phyloP scores from a whole-genome alignment of 1,140 invertebrate genomes.

The Drosophila nasuta region DNA sequence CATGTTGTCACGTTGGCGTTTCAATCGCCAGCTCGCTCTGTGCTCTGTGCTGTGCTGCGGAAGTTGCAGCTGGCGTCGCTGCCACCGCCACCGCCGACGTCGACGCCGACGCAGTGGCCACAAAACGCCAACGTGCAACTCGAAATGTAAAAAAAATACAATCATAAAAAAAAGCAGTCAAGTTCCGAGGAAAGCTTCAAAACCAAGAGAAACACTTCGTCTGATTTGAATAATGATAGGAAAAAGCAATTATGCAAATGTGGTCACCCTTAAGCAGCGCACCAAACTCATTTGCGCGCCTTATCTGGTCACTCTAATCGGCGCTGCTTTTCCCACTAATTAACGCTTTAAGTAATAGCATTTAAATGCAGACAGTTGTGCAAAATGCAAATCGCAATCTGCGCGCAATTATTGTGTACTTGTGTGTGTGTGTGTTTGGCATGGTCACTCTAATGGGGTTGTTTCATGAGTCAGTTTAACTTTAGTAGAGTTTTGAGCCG shows the following conservation, averaged over 20 bases:
- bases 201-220: background rate
- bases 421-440: no score
- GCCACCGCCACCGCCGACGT: constrained; percentile 48
- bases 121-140: constrained; percentile 29
- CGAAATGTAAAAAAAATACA: background rate
- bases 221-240: constrained; percentile 30
- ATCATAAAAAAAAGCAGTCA: constrained; percentile 1
- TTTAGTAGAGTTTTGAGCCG: no score
- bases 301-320: constrained; percentile 28
- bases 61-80: constrained; percentile 4
- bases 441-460: background rate
- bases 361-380: no score
- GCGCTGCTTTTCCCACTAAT: background rate
- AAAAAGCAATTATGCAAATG: constrained; percentile 43
- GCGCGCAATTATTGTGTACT: background rate
- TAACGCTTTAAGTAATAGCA: background rate
- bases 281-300: background rate
- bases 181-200: constrained; percentile 7
- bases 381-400: background rate
- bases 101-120: background rate
- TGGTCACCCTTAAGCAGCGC: constrained; percentile 33
- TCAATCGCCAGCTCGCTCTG: background rate
- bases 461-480: no score
- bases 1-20: constrained; percentile 44
- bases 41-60: constrained; percentile 5